Conservation (phyloP, 30 jellyfish, hydroid and myxozoan genomes). For the Hydra vulgaris region DNA sequence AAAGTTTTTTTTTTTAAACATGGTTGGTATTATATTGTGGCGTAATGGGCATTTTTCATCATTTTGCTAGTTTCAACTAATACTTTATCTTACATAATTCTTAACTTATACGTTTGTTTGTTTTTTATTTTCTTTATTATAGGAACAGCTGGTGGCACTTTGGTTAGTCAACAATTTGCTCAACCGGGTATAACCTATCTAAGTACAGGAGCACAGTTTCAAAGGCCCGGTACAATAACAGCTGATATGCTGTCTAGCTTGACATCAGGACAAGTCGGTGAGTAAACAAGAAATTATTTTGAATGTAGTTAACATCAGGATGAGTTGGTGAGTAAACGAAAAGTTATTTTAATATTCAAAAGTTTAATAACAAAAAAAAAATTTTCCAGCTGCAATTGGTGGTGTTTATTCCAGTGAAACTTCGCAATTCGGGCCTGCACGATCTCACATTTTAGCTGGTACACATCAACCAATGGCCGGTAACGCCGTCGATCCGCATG, state of each 20-base stretch:
- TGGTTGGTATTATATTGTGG: too few species aligned
- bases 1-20: too few species aligned
- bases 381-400: constrained; percentile 9
- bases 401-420: constrained; percentile 26
- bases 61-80: too few species aligned
- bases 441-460: constrained; percentile 4
- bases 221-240: constrained; percentile 16
- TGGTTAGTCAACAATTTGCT: constrained; percentile 1
- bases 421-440: constrained; percentile 30
- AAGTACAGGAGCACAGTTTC: background rate
- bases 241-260: constrained; percentile 11
- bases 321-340: too few species aligned
- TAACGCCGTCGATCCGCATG: constrained; percentile 28
- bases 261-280: constrained; percentile 5
- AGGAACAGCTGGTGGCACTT: background rate
- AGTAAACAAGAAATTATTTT: background rate
- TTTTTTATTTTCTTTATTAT: too few species aligned
- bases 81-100: too few species aligned
- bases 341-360: too few species aligned
- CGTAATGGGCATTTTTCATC: too few species aligned
- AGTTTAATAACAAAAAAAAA: too few species aligned
- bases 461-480: constrained; percentile 38
- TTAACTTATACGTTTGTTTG: too few species aligned
- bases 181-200: constrained; percentile 11
- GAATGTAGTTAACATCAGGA: too few species aligned